Evolutionary conservation across 2,113 vertebrate genomes (phyloP).

Genomic region (Erythrolamprus reginae): DNA sequence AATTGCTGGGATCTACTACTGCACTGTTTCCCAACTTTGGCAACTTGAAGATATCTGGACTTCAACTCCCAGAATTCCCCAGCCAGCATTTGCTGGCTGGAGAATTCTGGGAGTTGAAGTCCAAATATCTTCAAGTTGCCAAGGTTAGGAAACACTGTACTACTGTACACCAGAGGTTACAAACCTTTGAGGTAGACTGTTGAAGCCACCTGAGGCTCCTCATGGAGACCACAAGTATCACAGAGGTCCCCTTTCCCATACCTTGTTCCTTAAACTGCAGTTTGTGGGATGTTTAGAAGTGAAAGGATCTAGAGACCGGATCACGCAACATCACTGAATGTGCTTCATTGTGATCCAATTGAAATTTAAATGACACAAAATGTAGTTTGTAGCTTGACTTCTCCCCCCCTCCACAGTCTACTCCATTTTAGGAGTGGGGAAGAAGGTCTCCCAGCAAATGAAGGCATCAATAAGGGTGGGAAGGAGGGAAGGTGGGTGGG

Average conservation of each 20-base stretch:
- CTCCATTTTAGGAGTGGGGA: rapidly evolving
- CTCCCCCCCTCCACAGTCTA: rapidly evolving
- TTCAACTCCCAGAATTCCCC: no score
- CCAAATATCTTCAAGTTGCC: no score
- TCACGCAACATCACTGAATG: not conserved
- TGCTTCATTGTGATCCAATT: not conserved
- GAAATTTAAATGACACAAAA: not conserved
- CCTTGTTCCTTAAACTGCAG: not conserved
- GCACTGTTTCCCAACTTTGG: no score
- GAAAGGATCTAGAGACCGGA: not conserved
- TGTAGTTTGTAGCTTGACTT: not conserved
- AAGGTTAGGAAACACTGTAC: no score
- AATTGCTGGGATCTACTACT: not conserved
- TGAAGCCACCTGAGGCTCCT: not conserved
- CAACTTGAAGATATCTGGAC: no score
- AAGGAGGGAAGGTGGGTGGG: not conserved
- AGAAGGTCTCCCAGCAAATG: not conserved
- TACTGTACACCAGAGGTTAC: not conserved
- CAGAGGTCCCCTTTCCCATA: not conserved
- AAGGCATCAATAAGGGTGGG: not conserved
- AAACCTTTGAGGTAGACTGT: not conserved
- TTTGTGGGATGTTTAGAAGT: not conserved
- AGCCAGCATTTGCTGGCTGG: no score
- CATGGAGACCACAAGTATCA: not conserved
- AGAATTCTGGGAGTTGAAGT: no score